Evolutionary conservation across 1,140 invertebrate genomes (phyloP).

Genomic region (Drosophila lini): DNA sequence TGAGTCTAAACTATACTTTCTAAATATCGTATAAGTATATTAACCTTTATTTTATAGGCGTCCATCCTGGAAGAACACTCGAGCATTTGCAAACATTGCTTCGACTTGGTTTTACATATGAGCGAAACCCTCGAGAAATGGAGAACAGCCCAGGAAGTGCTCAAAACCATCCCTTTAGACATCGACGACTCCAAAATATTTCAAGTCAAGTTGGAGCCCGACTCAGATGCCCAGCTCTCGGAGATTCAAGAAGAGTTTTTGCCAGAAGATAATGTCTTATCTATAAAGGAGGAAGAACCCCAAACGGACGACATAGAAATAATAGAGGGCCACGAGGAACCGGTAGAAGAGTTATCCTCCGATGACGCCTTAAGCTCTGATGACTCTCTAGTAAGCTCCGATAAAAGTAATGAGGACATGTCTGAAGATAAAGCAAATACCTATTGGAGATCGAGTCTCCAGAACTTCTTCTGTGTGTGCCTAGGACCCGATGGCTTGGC

Average conservation of each 20-base stretch:
- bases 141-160: constrained; percentile 1
- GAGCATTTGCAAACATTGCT: constrained; percentile 9
- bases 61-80: not conserved
- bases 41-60: not conserved
- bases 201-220: constrained; percentile 11
- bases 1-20: not conserved
- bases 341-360: not conserved
- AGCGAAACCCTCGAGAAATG: constrained; percentile 11
- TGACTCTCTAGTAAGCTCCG: not conserved
- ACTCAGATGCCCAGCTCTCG: not conserved
- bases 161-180: constrained; percentile 1
- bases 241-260: not conserved
- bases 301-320: not conserved
- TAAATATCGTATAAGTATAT: not conserved
- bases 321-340: not conserved
- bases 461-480: constrained; percentile 18
- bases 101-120: not conserved
- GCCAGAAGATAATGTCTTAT: not conserved
- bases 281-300: not conserved
- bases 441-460: not conserved
- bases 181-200: constrained; percentile 24
- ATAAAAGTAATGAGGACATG: not conserved
- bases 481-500: constrained; percentile 20
- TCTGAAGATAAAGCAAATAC: not conserved
- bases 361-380: not conserved